Percentiles rank a stretch among this genome's conserved stretches.
phyloP scores from a whole-genome alignment of 2,113 vertebrate species.

The Amia ocellicauda region DNA sequence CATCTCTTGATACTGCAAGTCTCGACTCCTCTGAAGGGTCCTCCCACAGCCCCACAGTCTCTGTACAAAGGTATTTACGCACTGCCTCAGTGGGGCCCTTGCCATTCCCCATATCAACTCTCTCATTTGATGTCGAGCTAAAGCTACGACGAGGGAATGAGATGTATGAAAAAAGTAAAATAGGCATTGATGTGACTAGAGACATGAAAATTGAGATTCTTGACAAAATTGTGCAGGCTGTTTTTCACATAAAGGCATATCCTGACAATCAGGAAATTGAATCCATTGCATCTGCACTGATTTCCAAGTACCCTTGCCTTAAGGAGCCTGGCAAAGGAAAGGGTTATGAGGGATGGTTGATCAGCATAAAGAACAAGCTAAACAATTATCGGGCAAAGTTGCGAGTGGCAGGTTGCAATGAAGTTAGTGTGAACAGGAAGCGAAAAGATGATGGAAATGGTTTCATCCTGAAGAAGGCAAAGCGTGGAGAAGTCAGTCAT shows the following conservation, averaged over 20 bases:
- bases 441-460: not conserved
- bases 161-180: constrained; percentile 19
- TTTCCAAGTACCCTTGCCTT: constrained; percentile 28
- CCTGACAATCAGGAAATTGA: constrained; percentile 20
- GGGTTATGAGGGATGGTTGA: constrained; percentile 26
- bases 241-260: constrained; percentile 31
- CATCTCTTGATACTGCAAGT: constrained; percentile 25
- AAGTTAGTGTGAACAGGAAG: constrained; percentile 23
- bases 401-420: constrained; percentile 13
- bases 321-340: constrained; percentile 20
- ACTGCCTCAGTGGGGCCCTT: constrained; percentile 15
- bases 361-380: constrained; percentile 30
- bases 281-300: constrained; percentile 15
- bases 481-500: constrained; percentile 17
- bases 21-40: not conserved
- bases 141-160: constrained; percentile 28
- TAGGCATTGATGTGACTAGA: constrained; percentile 14
- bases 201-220: constrained; percentile 35
- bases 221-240: constrained; percentile 25
- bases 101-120: constrained; percentile 26
- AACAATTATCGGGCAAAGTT: constrained; percentile 25
- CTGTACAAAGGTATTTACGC: not conserved
- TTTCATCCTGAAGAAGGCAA: constrained; percentile 15
- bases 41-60: not conserved
- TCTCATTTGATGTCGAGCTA: constrained; percentile 29